phyloP scores from a whole-genome alignment of 2,888 invertebrate species.

The Malthinus flaveolus region DNA sequence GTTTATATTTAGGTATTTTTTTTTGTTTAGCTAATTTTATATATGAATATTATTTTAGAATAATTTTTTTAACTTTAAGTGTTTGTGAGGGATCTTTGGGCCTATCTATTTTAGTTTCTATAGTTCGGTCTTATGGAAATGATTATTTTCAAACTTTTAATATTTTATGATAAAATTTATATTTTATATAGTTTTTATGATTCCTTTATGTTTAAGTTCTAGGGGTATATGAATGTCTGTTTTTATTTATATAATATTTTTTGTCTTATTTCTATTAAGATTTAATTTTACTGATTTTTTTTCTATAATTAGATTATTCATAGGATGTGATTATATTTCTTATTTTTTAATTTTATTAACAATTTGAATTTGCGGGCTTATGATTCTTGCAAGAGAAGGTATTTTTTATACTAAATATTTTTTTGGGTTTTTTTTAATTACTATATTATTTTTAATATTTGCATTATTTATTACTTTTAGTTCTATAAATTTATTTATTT shows the following conservation, averaged over 20 bases:
- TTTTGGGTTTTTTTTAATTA: conserved; percentile 58
- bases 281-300: conserved; percentile 48
- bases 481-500: conserved; percentile 62
- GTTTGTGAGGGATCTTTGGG: conserved; percentile 70
- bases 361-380: neutral
- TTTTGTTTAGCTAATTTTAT: conserved; percentile 55
- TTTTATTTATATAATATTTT: conserved; percentile 56
- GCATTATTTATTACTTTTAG: conserved; percentile 63
- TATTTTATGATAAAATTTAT: conserved; percentile 62
- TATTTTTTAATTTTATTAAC: conserved; percentile 58
- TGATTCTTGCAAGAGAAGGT: conserved; percentile 56
- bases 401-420: conserved; percentile 56
- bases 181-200: conserved; percentile 55
- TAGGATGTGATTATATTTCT: conserved; percentile 58
- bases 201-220: conserved; percentile 57
- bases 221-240: conserved; percentile 59
- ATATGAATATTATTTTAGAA: conserved; percentile 17
- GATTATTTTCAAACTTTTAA: conserved; percentile 64
- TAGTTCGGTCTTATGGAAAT: conserved; percentile 65
- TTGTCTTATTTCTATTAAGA: conserved; percentile 56
- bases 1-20: conserved; percentile 58
- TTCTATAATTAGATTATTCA: conserved; percentile 52
- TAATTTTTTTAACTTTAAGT: conserved; percentile 63
- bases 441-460: conserved; percentile 59
- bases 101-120: conserved; percentile 59